Conservation (phyloP, 2,113 vertebrate genomes). For the Fukomys damarensis region DNA sequence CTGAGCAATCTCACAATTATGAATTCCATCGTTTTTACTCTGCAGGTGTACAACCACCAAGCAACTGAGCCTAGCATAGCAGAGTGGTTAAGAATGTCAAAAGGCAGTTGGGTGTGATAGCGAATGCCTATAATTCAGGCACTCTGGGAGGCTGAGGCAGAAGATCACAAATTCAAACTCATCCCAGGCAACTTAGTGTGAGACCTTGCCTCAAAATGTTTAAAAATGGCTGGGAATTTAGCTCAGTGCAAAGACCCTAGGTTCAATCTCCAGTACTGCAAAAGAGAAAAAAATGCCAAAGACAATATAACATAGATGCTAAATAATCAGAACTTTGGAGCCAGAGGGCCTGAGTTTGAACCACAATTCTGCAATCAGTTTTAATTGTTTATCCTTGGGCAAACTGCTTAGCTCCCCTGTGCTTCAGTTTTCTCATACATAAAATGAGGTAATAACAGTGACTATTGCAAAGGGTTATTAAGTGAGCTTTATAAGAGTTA, state of each 20-base stretch:
- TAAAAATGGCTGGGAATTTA: neutral
- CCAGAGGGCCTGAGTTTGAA: neutral
- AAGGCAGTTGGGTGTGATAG: neutral
- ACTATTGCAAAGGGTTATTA: constrained; percentile 1
- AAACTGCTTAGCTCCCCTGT: neutral
- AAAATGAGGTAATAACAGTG: constrained; percentile 21
- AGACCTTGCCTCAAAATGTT: neutral
- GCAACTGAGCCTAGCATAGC: neutral
- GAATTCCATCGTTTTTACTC: neutral
- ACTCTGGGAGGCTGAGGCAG: neutral
- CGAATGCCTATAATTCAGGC: neutral
- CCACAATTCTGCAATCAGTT: neutral
- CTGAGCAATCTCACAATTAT: neutral
- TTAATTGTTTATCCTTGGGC: neutral
- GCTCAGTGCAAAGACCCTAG: neutral
- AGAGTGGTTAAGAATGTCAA: neutral
- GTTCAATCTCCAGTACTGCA: neutral
- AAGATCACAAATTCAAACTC: neutral
- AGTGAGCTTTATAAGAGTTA: constrained; percentile 20
- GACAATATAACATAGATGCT: neutral
- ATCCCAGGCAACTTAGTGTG: neutral
- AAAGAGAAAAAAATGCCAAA: neutral
- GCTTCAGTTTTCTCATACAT: neutral
- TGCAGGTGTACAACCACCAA: neutral
- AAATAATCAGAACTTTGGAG: neutral